These are phyloP conservation scores for Lates japonicus DNA, from an alignment of 2,797 vertebrate genomes.

Conservation along the genomic window DNA sequence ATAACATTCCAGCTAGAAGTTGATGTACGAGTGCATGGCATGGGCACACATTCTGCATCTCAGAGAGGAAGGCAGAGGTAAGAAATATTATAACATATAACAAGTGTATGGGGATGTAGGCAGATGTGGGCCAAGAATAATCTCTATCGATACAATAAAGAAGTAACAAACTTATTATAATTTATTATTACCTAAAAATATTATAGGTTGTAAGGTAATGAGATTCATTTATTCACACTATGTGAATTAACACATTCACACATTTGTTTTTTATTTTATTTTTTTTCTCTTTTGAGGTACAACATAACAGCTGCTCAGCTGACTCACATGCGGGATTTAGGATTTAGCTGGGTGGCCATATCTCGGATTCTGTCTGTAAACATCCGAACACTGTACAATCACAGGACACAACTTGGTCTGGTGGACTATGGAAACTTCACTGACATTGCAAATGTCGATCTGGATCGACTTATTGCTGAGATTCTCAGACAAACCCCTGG, in stretches of 20 bases:
- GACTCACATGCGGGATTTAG: neutral
- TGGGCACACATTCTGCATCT: slow-evolving; percentile 8
- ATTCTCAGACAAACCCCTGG: slow-evolving; percentile 18
- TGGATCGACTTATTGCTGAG: slow-evolving; percentile 4
- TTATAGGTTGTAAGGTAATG: no score
- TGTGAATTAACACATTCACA: no score
- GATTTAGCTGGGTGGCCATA: slow-evolving; percentile 14
- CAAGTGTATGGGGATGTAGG: neutral
- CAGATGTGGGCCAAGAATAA: no score
- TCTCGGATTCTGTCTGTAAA: slow-evolving; percentile 25
- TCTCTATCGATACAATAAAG: no score
- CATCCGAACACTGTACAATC: slow-evolving; percentile 16
- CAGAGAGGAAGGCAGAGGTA: slow-evolving; percentile 17
- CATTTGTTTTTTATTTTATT: neutral
- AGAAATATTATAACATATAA: neutral
- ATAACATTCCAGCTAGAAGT: slow-evolving; percentile 11
- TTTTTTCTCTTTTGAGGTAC: slow-evolving; percentile 13
- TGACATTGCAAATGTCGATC: neutral
- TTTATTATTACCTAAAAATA: no score
- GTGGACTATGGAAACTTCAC: slow-evolving; percentile 14
- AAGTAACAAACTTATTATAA: no score
- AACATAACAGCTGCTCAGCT: slow-evolving; percentile 16
- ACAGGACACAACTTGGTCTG: slow-evolving; percentile 12
- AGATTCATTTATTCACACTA: no score
- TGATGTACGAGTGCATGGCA: neutral